Evolutionary conservation across 2,888 invertebrate genomes (phyloP).

Genomic region (Thera britannica): DNA sequence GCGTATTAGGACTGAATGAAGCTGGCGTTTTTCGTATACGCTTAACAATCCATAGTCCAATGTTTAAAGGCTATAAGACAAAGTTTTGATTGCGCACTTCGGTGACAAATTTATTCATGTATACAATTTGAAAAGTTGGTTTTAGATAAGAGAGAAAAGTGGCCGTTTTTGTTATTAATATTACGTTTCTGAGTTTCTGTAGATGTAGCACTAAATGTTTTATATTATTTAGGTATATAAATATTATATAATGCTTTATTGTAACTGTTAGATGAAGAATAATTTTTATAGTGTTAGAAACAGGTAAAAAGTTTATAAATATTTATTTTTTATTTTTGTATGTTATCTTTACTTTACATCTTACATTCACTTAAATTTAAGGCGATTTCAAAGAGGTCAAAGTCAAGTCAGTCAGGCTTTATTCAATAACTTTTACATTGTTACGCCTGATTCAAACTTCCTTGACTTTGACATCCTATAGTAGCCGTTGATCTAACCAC

Average conservation of each 20-base stretch:
- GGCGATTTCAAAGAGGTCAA: too few species aligned
- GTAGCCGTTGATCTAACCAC: not conserved
- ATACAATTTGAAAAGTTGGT: constrained; percentile 30
- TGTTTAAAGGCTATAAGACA: constrained; percentile 13
- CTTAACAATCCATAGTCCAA: not conserved
- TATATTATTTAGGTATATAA: too few species aligned
- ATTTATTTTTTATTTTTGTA: too few species aligned
- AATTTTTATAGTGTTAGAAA: too few species aligned
- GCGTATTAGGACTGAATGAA: too few species aligned
- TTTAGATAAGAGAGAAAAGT: constrained; percentile 24
- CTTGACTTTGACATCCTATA: not conserved
- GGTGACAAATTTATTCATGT: constrained; percentile 39
- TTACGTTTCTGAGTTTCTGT: constrained; percentile 9
- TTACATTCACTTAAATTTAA: not conserved
- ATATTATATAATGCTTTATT: too few species aligned
- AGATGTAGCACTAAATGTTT: constrained; percentile 1
- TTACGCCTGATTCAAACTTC: not conserved
- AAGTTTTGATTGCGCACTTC: constrained; percentile 42
- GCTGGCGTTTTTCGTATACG: constrained; percentile 1
- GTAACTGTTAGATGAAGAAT: too few species aligned
- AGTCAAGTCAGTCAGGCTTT: too few species aligned
- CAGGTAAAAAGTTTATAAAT: too few species aligned
- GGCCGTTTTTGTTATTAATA: constrained; percentile 17
- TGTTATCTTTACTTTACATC: too few species aligned
- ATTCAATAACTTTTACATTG: too few species aligned